Evolutionary conservation across 2,113 vertebrate genomes (phyloP).

Genomic region (Otocyon megalotis): DNA sequence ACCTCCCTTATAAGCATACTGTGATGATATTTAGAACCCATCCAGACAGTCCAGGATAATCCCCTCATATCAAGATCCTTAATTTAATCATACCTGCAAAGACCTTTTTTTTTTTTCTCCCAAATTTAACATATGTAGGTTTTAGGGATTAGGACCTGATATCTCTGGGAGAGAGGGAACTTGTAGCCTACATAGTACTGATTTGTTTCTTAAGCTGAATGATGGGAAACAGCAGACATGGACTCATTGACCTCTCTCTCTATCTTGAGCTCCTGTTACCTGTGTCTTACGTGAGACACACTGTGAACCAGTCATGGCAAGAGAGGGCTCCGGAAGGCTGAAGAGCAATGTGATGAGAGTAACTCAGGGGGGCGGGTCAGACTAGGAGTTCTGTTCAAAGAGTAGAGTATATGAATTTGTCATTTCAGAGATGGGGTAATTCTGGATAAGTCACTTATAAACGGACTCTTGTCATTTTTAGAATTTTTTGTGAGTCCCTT

Average conservation of each 20-base stretch:
- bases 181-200: neutral
- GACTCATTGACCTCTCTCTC: neutral
- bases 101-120: neutral
- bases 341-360: neutral
- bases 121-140: neutral
- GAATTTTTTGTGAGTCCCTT: neutral
- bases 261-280: neutral
- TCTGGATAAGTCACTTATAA: neutral
- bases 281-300: neutral
- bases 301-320: neutral
- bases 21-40: neutral
- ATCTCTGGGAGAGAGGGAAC: neutral
- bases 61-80: neutral
- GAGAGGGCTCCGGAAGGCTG: neutral
- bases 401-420: neutral
- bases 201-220: neutral
- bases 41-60: slow-evolving; percentile 7
- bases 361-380: neutral
- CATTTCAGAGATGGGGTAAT: neutral
- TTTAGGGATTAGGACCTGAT: neutral
- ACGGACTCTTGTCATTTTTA: neutral
- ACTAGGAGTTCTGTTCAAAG: neutral
- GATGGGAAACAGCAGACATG: neutral
- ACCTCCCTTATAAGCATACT: neutral
- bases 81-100: neutral